These are phyloP conservation scores for Barnardius zonarius DNA, from an alignment of 2,113 vertebrate genomes.

Conservation along the genomic window DNA sequence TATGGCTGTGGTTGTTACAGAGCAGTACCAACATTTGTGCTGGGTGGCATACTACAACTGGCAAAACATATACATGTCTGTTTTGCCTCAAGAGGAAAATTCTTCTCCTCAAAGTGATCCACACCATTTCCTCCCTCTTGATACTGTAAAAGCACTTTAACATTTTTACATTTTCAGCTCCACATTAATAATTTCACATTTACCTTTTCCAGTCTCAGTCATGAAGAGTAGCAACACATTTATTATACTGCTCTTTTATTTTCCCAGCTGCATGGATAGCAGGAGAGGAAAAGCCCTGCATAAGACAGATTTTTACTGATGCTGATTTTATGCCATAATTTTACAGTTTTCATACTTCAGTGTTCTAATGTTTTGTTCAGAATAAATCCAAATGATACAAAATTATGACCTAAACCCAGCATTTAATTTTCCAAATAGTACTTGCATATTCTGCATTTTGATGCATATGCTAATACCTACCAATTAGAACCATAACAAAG, in stretches of 20 bases:
- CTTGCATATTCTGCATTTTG: slow-evolving; percentile 38
- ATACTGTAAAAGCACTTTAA: neutral
- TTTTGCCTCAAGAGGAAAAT: neutral
- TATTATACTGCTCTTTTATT: neutral
- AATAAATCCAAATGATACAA: slow-evolving; percentile 33
- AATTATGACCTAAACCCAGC: slow-evolving; percentile 45
- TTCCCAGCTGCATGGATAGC: neutral
- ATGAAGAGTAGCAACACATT: neutral
- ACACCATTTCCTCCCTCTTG: neutral
- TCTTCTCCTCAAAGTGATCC: neutral
- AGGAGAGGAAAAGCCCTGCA: neutral
- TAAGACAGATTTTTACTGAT: neutral
- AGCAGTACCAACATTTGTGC: neutral
- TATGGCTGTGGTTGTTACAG: neutral
- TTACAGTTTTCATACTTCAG: slow-evolving; percentile 26
- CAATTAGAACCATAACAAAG: slow-evolving; percentile 59
- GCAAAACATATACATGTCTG: neutral
- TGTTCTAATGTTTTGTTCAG: slow-evolving; percentile 36
- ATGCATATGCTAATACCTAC: slow-evolving; percentile 65
- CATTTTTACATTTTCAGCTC: neutral
- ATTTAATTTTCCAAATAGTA: slow-evolving; percentile 44
- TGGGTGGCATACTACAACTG: neutral
- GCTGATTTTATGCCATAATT: slow-evolving; percentile 25
- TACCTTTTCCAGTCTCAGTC: neutral
- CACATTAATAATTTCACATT: neutral